Percentiles rank a stretch among this genome's conserved stretches.
phyloP scores from a whole-genome alignment of 2,888 invertebrate genomes.

The Augochlorella aurata region DNA sequence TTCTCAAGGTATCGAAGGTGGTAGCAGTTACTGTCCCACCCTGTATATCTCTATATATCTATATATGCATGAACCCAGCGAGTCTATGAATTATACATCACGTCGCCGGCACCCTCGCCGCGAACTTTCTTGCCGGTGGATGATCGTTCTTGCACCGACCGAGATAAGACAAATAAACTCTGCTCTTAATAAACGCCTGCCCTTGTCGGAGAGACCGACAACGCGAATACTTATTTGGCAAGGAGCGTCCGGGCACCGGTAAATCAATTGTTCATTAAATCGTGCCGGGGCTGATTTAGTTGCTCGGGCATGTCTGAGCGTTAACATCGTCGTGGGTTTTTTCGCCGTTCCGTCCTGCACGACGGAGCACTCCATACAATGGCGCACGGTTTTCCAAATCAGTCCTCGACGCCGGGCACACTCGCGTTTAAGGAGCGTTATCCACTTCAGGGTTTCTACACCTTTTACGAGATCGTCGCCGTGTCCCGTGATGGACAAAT shows the following conservation, averaged over 20 bases:
- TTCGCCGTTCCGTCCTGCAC: background rate
- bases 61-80: constrained; percentile 39
- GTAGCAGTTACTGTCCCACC: constrained; percentile 2
- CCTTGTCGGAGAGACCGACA: background rate
- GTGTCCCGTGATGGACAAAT: constrained; percentile 7
- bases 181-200: constrained; percentile 57
- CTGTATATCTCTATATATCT: constrained; percentile 45
- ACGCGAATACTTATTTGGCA: background rate
- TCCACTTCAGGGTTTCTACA: background rate
- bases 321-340: background rate
- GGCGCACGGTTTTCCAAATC: constrained; percentile 1
- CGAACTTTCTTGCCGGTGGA: constrained; percentile 58
- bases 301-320: background rate
- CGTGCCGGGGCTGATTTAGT: constrained; percentile 4
- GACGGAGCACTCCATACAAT: background rate
- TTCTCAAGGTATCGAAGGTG: background rate
- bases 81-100: constrained; percentile 64
- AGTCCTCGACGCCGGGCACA: background rate
- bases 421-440: background rate
- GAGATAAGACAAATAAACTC: constrained; percentile 61
- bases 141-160: constrained; percentile 51
- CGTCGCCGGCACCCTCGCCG: constrained; percentile 52
- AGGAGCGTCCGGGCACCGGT: background rate
- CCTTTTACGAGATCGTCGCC: constrained; percentile 3
- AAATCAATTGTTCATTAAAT: constrained; percentile 31